Evolutionary conservation across 2,113 vertebrate species (phyloP), one percentile per base, ranked within the genome.

Genomic region (Etheostoma cragini): DNA sequence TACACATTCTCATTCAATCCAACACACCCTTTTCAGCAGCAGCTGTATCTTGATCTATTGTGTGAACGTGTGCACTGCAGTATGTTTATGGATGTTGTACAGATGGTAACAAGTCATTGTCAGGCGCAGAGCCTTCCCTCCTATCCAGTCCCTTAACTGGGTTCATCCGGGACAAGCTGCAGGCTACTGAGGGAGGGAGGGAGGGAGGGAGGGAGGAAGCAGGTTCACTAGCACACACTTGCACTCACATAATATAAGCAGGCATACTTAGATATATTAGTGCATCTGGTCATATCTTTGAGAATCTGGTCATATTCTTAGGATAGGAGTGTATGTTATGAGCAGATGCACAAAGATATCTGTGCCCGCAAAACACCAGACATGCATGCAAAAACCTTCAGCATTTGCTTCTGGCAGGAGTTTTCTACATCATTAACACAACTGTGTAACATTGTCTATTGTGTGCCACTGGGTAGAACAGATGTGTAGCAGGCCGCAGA

Each of bases 101-200:
- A 91, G 88, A 91, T 87, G 88, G 90, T 85, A 87, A 93, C 89
- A 89, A 90, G 87, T 90, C 90, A 88, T 85, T 91, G 89, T 91
- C 68, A 84, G 85, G 64, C 75, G 0, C 73, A 46, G 46, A 3
- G 57, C 62, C 63, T 79, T 80, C 80, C 53, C 61, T 72, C 38
- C 76, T 42, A 64, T 54, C 73, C 73, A 46, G 64, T 83, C 85
- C 85, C 78, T 62, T 13, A 64, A 69, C 81, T 68, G 60, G 78
- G 76, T 84, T 91, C 85, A 87, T 83, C 83, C 87, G 85, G 91
- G 89, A 89, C 89, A 81, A 79, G 83, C 92, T 88, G 77, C 76
- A 81, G 88, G 91, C 82, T 78, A 87, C 53, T 58, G 24, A 80
- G 69, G 72, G 82, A 78, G 17, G 35, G 66, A 70, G 71, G 73